Evolutionary conservation across 1,140 invertebrate genomes (phyloP).

Genomic region (Caenorhabditis inopinata): DNA sequence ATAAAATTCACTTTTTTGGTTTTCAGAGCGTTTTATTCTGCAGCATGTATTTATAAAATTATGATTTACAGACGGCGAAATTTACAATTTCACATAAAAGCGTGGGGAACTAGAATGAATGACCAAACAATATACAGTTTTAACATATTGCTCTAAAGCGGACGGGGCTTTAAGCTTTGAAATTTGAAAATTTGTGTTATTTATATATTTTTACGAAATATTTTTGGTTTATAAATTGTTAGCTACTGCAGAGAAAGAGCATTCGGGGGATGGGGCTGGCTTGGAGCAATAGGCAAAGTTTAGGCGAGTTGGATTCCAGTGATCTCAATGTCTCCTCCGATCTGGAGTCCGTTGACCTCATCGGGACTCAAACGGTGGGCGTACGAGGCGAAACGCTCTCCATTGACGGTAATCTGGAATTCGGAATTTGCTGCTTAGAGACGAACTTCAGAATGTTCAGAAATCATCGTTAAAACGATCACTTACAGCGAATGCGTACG

Average conservation of each 20-base stretch:
- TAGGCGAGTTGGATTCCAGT: slow-evolving; percentile 60
- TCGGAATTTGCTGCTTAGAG: no score
- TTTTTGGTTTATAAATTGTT: background rate
- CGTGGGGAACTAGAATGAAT: no score
- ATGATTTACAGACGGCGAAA: slow-evolving; percentile 25
- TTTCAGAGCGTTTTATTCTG: slow-evolving; percentile 22
- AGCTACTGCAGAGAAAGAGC: slow-evolving; percentile 27
- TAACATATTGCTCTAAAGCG: background rate
- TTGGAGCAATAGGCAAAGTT: slow-evolving; percentile 35
- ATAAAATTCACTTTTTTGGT: background rate
- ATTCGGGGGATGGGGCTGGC: slow-evolving; percentile 11
- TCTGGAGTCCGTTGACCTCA: slow-evolving; percentile 60
- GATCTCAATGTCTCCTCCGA: slow-evolving; percentile 62
- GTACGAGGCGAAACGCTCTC: slow-evolving; percentile 59
- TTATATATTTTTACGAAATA: no score
- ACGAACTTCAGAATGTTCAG: no score
- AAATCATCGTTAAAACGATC: background rate
- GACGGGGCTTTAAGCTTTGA: background rate
- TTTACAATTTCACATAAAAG: slow-evolving; percentile 22
- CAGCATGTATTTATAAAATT: background rate
- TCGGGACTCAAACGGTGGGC: slow-evolving; percentile 59
- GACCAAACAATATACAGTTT: slow-evolving; percentile 1
- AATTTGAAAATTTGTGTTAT: background rate
- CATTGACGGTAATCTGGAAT: slow-evolving; percentile 57
- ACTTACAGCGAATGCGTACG: slow-evolving; percentile 62